Evolutionary conservation across 2,113 vertebrate genomes (phyloP).

Genomic region (Procavia capensis): DNA sequence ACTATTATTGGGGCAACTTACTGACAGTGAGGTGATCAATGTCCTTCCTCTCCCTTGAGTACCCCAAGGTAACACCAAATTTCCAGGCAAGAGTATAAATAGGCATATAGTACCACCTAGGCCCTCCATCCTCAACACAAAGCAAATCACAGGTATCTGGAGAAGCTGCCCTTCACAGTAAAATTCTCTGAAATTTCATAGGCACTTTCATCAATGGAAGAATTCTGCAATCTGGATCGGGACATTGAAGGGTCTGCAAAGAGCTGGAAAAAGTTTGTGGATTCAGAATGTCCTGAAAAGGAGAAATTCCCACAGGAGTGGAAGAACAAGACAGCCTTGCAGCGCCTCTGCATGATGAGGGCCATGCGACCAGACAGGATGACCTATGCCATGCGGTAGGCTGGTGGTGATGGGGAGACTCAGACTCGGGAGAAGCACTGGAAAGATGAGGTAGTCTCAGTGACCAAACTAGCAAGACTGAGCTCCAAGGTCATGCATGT

Average conservation of each 20-base stretch:
- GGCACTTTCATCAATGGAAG: slow-evolving; percentile 94
- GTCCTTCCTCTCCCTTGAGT: neutral
- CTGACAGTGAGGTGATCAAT: neutral
- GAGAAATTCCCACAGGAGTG: slow-evolving; percentile 98
- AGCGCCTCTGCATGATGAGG: slow-evolving; percentile 94
- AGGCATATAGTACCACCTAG: neutral
- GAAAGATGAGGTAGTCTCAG: neutral
- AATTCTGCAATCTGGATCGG: slow-evolving; percentile 94
- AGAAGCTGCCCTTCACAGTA: slow-evolving; percentile 9
- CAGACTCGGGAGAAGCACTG: fast-evolving
- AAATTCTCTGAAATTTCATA: slow-evolving; percentile 73
- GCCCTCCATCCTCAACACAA: fast-evolving
- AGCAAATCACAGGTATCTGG: neutral
- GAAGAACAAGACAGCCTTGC: slow-evolving; percentile 94
- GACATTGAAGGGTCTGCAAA: slow-evolving; percentile 97
- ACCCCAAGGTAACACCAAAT: neutral
- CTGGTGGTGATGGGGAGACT: neutral
- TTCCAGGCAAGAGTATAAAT: neutral
- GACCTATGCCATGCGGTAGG: slow-evolving; percentile 92
- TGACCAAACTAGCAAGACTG: neutral
- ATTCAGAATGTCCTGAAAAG: slow-evolving; percentile 95
- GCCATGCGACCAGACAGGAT: slow-evolving; percentile 93
- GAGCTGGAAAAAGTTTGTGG: slow-evolving; percentile 96
- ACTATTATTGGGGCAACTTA: neutral
- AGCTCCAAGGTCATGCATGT: neutral